Percentiles rank a stretch among this genome's conserved stretches.
phyloP scores from a whole-genome alignment of 2,113 vertebrate species.

The Charadrius vociferus region DNA sequence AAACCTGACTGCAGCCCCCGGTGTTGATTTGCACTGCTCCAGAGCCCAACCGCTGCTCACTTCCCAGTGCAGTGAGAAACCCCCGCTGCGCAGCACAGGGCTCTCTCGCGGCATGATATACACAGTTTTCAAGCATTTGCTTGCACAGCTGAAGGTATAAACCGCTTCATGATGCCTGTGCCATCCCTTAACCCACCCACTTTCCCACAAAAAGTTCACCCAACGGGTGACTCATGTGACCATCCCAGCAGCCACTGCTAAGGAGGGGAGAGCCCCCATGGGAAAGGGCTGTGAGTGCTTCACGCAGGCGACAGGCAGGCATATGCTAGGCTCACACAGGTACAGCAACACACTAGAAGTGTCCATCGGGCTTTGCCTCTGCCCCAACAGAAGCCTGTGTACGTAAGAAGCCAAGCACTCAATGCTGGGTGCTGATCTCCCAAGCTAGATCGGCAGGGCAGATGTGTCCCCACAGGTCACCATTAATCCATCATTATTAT shows the following conservation, averaged over 20 bases:
- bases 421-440: background rate
- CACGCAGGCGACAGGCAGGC: fast-evolving
- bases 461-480: fast-evolving
- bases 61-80: background rate
- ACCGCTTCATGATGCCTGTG: fast-evolving
- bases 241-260: background rate
- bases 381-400: background rate
- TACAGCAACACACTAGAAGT: fast-evolving
- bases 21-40: background rate
- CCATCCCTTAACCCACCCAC: background rate
- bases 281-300: fast-evolving
- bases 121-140: background rate
- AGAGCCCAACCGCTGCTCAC: background rate
- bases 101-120: fast-evolving
- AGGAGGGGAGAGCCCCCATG: background rate
- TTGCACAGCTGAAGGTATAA: background rate
- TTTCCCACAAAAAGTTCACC: background rate
- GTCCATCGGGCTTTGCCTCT: background rate
- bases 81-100: fast-evolving
- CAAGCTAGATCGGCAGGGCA: background rate
- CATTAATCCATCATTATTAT: background rate
- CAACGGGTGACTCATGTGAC: background rate
- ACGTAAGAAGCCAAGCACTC: background rate
- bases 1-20: background rate
- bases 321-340: fast-evolving